Percentiles rank a stretch among this genome's conserved stretches.
phyloP scores from a whole-genome alignment of 1,140 invertebrate genomes.

The Lepidurus packardi region DNA sequence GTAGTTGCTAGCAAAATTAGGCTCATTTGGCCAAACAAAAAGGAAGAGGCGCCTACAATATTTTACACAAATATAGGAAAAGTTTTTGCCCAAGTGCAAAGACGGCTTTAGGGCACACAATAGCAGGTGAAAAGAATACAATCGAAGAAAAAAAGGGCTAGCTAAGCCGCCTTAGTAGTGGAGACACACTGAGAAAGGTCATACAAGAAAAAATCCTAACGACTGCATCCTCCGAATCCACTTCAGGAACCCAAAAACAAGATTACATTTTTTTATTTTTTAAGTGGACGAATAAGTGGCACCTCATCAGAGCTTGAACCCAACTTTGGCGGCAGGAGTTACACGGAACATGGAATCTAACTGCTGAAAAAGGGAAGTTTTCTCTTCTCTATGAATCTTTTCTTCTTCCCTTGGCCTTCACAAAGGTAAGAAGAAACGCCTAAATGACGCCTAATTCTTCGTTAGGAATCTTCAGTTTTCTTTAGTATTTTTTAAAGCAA shows the following conservation, averaged over 20 bases:
- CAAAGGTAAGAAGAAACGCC: too few species aligned
- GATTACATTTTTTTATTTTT: not conserved
- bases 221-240: not conserved
- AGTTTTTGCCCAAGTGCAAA: not conserved
- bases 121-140: not conserved
- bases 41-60: not conserved
- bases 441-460: too few species aligned
- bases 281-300: not conserved
- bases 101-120: not conserved
- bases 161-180: not conserved
- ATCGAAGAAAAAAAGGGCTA: not conserved
- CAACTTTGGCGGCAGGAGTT: not conserved
- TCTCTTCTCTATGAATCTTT: too few species aligned
- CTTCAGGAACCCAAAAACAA: not conserved
- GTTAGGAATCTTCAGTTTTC: too few species aligned
- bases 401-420: too few species aligned
- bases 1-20: not conserved
- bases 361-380: not conserved
- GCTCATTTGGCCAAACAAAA: not conserved
- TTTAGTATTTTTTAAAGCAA: too few species aligned
- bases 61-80: not conserved
- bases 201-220: not conserved
- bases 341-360: not conserved
- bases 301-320: conserved; percentile 2
- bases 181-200: not conserved